Evolutionary conservation across 2,888 invertebrate genomes (phyloP), one percentile per base, ranked within the genome.

Genomic region (Drosophila melanosoma): DNA sequence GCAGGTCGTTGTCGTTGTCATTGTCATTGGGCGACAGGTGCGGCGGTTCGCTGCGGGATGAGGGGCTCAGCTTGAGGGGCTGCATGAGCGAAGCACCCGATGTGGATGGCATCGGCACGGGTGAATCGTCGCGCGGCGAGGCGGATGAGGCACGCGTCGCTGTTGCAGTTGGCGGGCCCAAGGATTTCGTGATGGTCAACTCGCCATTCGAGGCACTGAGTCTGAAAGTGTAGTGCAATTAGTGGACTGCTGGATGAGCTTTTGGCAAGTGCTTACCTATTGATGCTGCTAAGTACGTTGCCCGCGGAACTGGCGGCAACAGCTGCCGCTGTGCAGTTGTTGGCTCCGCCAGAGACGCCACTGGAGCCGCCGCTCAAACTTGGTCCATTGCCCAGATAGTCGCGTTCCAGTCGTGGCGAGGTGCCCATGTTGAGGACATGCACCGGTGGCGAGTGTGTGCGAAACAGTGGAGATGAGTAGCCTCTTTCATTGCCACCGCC

Each of bases 131-230:
- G 2, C 90, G 85, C 35, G 91, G 90, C 40, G 92, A 91, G 59
- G 86, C 80, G 35, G 91, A 88, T 26, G 86, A 74, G 60, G 90
- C 84, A 54, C 91, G 82, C 36, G 91, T 88, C 17, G 89, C 85
- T 17, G 90, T 90, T 0, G 91, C 79, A 70, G 89, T 87, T 60
- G 91, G 92, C 54, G 94, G 94, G 63, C 95, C 95, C 89, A 96
- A 95, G 48, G 96, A 96, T 84, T 97, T 96, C 74, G 96, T 96
- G 90, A 97, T 97, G 69, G 96, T 97, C 79, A 97, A 95, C 94
- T 97, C 97, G 38, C 97, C 96, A 91, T 97, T 97, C 81, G 95
- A 95, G 76, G 96, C 94, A 76, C 96, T 95, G 84, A 96, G 94
- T 94, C 96, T 95, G 62, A 0, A 40, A 12, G 6, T 40, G 8